These are phyloP conservation scores for Gallinago nigripennis DNA, from an alignment of 2,797 vertebrate genomes.

Conservation along the genomic window DNA sequence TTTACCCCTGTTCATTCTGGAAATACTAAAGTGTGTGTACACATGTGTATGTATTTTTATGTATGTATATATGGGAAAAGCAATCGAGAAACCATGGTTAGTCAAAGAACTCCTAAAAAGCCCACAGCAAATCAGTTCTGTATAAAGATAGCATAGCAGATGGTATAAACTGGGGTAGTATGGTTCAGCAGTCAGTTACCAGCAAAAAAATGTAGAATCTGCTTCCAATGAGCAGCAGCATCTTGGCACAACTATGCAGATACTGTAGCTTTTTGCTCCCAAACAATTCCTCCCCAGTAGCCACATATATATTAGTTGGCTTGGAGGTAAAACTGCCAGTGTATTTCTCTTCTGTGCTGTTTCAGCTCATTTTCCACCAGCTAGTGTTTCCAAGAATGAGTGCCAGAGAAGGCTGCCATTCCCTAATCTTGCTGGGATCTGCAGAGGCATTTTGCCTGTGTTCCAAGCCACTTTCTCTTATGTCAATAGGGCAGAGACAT, in stretches of 20 bases:
- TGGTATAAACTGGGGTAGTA: background rate
- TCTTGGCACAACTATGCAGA: background rate
- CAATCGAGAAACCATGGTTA: background rate
- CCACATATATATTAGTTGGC: background rate
- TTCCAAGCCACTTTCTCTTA: background rate
- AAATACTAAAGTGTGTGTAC: background rate
- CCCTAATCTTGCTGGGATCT: background rate
- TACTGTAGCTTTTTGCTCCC: background rate
- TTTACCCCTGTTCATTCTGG: rapidly evolving
- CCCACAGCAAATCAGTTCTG: background rate
- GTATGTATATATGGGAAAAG: background rate
- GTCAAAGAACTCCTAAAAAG: background rate
- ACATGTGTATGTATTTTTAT: background rate
- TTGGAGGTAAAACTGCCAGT: background rate
- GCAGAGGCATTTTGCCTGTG: background rate
- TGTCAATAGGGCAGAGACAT: background rate
- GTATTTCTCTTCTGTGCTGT: background rate
- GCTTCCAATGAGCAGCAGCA: background rate
- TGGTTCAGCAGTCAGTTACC: background rate
- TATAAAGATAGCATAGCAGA: background rate
- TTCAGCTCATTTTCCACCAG: background rate
- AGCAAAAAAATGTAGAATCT: background rate
- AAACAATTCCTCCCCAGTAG: background rate
- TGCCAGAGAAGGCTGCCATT: background rate
- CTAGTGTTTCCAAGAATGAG: background rate